Evolutionary conservation across 2,888 invertebrate genomes (phyloP).

Genomic region (Cheilosia scutellata): DNA sequence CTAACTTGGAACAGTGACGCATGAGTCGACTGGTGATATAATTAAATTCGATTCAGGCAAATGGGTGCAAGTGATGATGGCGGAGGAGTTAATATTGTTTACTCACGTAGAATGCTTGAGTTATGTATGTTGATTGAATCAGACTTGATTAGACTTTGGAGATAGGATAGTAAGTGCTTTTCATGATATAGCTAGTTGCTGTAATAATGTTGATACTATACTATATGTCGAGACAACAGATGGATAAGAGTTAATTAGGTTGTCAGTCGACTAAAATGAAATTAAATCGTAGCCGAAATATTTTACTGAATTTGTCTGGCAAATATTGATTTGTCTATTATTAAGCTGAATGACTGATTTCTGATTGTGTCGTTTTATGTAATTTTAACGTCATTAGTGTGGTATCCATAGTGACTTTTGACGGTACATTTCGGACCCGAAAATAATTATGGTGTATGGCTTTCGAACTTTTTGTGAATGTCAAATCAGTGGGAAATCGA

Average conservation of each 20-base stretch:
- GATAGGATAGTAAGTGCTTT: not conserved
- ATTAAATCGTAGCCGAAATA: not conserved
- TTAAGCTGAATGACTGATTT: too few species aligned
- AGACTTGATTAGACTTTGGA: not conserved
- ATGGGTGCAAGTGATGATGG: too few species aligned
- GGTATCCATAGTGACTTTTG: too few species aligned
- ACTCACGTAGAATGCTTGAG: not conserved
- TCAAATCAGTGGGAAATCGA: too few species aligned
- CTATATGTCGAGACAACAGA: not conserved
- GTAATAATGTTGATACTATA: not conserved
- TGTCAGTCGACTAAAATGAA: not conserved
- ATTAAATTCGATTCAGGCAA: not conserved
- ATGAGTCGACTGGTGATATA: not conserved
- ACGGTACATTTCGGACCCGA: too few species aligned
- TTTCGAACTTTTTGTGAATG: too few species aligned
- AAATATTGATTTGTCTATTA: too few species aligned
- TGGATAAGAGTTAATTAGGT: not conserved
- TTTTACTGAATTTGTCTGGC: too few species aligned
- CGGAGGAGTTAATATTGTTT: not conserved
- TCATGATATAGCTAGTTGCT: not conserved
- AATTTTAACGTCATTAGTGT: too few species aligned
- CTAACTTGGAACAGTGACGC: conserved; percentile 13
- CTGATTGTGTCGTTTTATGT: too few species aligned
- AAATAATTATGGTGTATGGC: too few species aligned
- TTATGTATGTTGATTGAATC: conserved; percentile 4